These are phyloP conservation scores for Orycteropus afer DNA, from an alignment of 2,113 vertebrate genomes.

Conservation along the genomic window DNA sequence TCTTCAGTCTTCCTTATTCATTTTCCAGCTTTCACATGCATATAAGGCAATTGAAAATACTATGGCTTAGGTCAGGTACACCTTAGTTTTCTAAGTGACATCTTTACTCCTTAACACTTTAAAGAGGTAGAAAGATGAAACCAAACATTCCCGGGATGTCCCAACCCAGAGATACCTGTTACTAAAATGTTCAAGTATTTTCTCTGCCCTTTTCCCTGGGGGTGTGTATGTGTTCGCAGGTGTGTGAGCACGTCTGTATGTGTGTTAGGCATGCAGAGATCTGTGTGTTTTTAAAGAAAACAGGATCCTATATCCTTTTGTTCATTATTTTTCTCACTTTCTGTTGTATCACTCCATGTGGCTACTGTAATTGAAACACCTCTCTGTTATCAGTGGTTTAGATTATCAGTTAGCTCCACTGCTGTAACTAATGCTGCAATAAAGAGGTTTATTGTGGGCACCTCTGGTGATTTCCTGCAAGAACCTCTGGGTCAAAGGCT, in stretches of 20 bases:
- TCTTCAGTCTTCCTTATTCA: too few relatives aligned
- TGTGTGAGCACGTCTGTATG: too few relatives aligned
- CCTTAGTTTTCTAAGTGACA: too few relatives aligned
- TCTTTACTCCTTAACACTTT: too few relatives aligned
- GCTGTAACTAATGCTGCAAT: not conserved
- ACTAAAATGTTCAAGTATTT: not conserved
- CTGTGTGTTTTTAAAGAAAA: not conserved
- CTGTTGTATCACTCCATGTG: too few relatives aligned
- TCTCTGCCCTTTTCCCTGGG: not conserved
- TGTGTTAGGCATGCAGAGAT: not conserved
- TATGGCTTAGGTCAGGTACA: too few relatives aligned
- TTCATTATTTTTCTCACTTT: not conserved
- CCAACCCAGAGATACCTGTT: not conserved
- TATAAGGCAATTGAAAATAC: too few relatives aligned
- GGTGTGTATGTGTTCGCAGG: too few relatives aligned
- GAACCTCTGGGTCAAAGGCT: not conserved
- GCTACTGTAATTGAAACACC: not conserved
- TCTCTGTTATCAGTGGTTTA: not conserved
- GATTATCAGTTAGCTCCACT: not conserved
- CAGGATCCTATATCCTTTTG: not conserved
- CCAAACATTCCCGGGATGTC: not conserved
- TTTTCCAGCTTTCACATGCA: too few relatives aligned
- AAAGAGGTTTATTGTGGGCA: not conserved
- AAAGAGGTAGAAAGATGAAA: not conserved
- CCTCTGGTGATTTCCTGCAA: not conserved